Evolutionary conservation across 2,888 invertebrate species (phyloP), one percentile per base, ranked within the genome.

Genomic region (Polia nebulosa): DNA sequence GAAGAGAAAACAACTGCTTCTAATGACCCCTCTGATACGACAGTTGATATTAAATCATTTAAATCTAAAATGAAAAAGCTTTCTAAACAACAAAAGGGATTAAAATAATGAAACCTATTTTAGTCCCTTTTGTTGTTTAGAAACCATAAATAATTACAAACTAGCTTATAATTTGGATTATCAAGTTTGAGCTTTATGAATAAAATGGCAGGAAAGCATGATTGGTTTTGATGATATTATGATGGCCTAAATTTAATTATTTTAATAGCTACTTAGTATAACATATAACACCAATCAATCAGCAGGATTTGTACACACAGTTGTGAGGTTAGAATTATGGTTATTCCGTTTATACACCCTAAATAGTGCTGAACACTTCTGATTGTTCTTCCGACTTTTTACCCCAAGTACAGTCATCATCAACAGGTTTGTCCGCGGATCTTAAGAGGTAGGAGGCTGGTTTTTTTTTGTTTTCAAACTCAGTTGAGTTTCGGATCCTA

Each of bases 41-140:
- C 90, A 60, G 91, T 98, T 45, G 97, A 98, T 90, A 96, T 98
- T 32, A 96, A 96, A 45, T 95, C 96, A 55, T 92, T 98, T 1
- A 98, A 98, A 89, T 96, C 97, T 36, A 98, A 98, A 94, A 96
- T 98, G 79, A 96, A 97, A 77, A 97, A 97, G 87, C 96, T 96
- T 36, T 96, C 96, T 51, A 97, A 96, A 85, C 92, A 93, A 84
- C 92, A 93, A 71, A 94, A 92, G 87, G 80, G 74, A 44, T 57
- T 72, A 1, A 87, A 86, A 68, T 59, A 67, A 45, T 64, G 8
- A 49, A 29, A 22, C 13, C 2, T 72, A 27, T n/a, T n/a, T n/a
- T n/a, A n/a, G n/a, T n/a, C n/a, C n/a, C n/a, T n/a, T n/a, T n/a
- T n/a, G n/a, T n/a, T n/a, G n/a, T n/a, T n/a, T n/a, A n/a, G n/a